Evolutionary conservation across 2,113 vertebrate species (phyloP), one percentile per base, ranked within the genome.

Genomic region (Myotis brandtii): DNA sequence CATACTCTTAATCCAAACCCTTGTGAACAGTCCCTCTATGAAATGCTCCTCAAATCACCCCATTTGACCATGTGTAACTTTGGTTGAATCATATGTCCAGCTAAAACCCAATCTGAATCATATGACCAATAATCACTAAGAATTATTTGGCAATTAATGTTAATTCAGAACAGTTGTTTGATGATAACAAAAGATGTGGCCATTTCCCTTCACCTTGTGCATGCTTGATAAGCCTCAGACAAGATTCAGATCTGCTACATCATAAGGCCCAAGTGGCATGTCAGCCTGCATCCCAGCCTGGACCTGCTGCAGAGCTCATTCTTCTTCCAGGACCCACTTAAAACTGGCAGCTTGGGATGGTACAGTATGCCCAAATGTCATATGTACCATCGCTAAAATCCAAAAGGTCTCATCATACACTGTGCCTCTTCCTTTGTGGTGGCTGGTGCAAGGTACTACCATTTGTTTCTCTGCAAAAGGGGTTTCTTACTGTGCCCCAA

Each of bases 111-210:
- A 72, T 50, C 40, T 64, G 10, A 81, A 69, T 54, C 67, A 64
- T 10, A 77, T n/a, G 6, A 25, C 27, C 12, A 46, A 8, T 56
- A 89, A 95, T 40, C 34, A 20, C 50, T 54, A 43, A 48, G 9
- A 72, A 82, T 67, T 59, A 64, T 34, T 82, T 64, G 30, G 10
- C 32, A 75, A 50, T 16, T 82, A 14, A 18, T 52, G 7, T 64
- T 94, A 82, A 89, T 10, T 25, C 46, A 77, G 70, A 95, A 73
- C 10, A 88, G 72, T 66, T 75, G 1, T 86, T 85, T 85, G 37
- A 91, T 72, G 8, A 75, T 23, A 90, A 56, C 12, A 40, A 52
- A 84, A 86, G 2, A 3, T 64, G 3, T 70, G 13, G 6, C 27
- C 76, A 2, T 40, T 80, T 81, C 66, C 40, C 30, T 86, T 66